Conservation (phyloP, 2,888 invertebrate species). For the Palloptera scutellata region DNA sequence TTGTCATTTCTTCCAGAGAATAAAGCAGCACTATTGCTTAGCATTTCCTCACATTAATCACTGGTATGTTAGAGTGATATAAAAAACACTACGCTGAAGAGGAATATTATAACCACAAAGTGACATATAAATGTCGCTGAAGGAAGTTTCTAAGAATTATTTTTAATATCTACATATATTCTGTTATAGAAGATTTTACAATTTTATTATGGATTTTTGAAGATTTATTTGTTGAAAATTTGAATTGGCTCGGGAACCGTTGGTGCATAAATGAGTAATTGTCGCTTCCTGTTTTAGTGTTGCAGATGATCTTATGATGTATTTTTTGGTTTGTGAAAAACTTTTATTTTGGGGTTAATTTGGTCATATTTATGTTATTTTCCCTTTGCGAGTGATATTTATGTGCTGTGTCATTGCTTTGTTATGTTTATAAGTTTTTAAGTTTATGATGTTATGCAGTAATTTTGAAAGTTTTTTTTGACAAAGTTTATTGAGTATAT, state of each 20-base stretch:
- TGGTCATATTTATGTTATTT: background rate
- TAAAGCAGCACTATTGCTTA: background rate
- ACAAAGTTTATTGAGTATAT: background rate
- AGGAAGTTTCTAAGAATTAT: background rate
- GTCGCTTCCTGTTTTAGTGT: constrained; percentile 37
- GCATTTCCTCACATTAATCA: constrained; percentile 17
- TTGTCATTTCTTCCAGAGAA: background rate
- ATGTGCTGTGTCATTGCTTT: background rate
- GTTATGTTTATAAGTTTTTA: background rate
- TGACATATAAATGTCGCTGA: background rate
- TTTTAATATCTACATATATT: background rate
- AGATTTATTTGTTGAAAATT: background rate
- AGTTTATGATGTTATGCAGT: background rate
- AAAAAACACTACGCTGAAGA: background rate
- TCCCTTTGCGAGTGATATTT: background rate
- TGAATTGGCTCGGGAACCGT: constrained; percentile 10
- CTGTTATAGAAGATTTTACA: background rate
- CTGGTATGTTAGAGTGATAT: background rate
- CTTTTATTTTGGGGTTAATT: background rate
- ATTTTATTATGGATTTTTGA: background rate
- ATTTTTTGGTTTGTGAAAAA: constrained; percentile 2
- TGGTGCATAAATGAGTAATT: constrained; percentile 43
- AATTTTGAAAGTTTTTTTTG: constrained; percentile 9
- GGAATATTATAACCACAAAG: background rate
- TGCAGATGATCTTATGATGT: constrained; percentile 1